phyloP scores from a whole-genome alignment of 2,888 invertebrate genomes.

The Drosophila fungiperda region DNA sequence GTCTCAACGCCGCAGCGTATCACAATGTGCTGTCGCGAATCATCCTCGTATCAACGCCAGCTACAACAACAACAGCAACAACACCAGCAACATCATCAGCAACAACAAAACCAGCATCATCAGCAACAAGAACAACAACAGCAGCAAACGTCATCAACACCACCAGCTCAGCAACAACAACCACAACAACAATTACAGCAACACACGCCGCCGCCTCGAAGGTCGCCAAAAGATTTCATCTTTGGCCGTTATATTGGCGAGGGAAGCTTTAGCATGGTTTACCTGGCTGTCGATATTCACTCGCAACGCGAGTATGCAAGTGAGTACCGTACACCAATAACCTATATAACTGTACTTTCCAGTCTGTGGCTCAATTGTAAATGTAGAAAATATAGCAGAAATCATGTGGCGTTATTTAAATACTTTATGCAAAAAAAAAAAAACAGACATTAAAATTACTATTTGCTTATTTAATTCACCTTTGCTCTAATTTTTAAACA shows the following conservation, averaged over 20 bases:
- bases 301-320: slow-evolving; percentile 97
- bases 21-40: slow-evolving; percentile 57
- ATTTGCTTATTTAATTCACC: slow-evolving; percentile 1
- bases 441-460: neutral
- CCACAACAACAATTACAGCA: slow-evolving; percentile 45
- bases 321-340: slow-evolving; percentile 86
- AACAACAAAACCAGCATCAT: slow-evolving; percentile 39
- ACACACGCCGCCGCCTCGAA: slow-evolving; percentile 74
- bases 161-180: slow-evolving; percentile 46
- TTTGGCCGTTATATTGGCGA: slow-evolving; percentile 98
- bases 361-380: neutral
- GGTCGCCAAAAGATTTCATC: slow-evolving; percentile 93
- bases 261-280: slow-evolving; percentile 98
- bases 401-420: neutral
- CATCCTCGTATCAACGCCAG: slow-evolving; percentile 45
- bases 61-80: slow-evolving; percentile 54
- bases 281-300: slow-evolving; percentile 96
- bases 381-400: neutral
- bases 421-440: neutral
- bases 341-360: neutral
- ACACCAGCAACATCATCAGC: slow-evolving; percentile 32
- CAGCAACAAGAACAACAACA: slow-evolving; percentile 43
- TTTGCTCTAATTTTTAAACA: slow-evolving; percentile 1
- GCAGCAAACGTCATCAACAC: slow-evolving; percentile 40
- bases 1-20: slow-evolving; percentile 68